Percentiles rank a stretch among this genome's conserved stretches.
Conservation (phyloP, 2,797 vertebrate genomes). For the Melanotaenia nigrans region DNA sequence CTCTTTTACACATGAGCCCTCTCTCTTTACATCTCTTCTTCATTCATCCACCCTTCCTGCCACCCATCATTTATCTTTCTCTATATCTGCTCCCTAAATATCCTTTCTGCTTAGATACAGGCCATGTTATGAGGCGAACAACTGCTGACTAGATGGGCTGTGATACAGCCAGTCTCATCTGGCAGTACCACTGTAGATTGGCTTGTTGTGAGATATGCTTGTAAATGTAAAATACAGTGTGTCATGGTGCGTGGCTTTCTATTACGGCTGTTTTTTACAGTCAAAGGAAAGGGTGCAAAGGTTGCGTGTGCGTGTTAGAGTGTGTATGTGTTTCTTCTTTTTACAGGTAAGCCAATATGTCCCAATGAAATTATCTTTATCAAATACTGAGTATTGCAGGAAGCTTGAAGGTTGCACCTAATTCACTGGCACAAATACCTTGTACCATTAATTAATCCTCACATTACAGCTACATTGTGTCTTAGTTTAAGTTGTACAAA, state of each 20-base stretch:
- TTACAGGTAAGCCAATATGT: conserved; percentile 43
- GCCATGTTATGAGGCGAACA: conserved; percentile 45
- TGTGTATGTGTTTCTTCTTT: conserved; percentile 38
- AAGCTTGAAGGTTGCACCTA: conserved; percentile 39
- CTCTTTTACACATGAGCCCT: conserved; percentile 60
- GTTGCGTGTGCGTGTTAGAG: conserved; percentile 26
- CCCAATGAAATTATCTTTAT: conserved; percentile 51
- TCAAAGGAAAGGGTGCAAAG: conserved; percentile 40
- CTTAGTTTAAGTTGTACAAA: conserved; percentile 24
- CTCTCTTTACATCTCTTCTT: conserved; percentile 64
- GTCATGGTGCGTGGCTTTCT: conserved; percentile 47
- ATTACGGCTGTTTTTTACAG: conserved; percentile 52
- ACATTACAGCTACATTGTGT: conserved; percentile 1
- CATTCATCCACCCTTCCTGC: conserved; percentile 46
- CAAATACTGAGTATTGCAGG: conserved; percentile 28
- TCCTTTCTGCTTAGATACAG: conserved; percentile 75
- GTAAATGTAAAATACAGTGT: conserved; percentile 72
- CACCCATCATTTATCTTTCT: conserved; percentile 62
- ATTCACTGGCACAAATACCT: conserved; percentile 22
- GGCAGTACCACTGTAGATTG: conserved; percentile 54
- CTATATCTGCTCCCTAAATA: conserved; percentile 71
- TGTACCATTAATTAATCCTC: conserved; percentile 30
- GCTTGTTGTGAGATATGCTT: conserved; percentile 58
- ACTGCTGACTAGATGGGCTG: conserved; percentile 62
- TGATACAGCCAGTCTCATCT: conserved; percentile 59